Evolutionary conservation across 2,888 invertebrate species (phyloP), one percentile per base, ranked within the genome.

Genomic region (Anthoptus insignis): DNA sequence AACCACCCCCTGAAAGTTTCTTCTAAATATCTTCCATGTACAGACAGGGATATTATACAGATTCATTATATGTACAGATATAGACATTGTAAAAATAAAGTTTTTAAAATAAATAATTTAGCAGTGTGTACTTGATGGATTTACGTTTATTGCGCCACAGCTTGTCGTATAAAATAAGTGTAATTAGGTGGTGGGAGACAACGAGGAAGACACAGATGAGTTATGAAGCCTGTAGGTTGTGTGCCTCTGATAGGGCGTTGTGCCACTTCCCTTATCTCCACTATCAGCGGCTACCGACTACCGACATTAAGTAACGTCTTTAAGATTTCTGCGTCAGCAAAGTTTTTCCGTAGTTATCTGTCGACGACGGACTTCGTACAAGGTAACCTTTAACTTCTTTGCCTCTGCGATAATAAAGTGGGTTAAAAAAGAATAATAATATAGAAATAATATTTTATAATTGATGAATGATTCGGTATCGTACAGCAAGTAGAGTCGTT

Each of bases 221-320:
- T n/a, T n/a, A n/a, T n/a, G n/a, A n/a, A n/a, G n/a, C n/a, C n/a
- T n/a, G 14, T 78, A 81, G 81, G 82, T 87, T 86, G 83, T 76
- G 83, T 81, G 86, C 85, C 77, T 75, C 76, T 74, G 73, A 76
- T 82, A 81, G 75, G 76, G 80, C 88, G 83, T 79, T 87, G 76
- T 86, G 88, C 77, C 87, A 77, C 74, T 63, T 72, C 69, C 76
- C 54, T 84, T 87, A 88, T 87, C 87, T 77, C 67, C 58, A 59
- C 69, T 79, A 86, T 88, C 88, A 88, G 86, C 81, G 64, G 71
- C n/a, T n/a, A n/a, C n/a, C n/a, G n/a, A n/a, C n/a, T n/a, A n/a
- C n/a, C 74, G 49, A 45, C 32, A 16, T 24, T 21, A 47, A 34
- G 21, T 53, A 60, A 53, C 49, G 14, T 52, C 52, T 42, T 24